phyloP scores from a whole-genome alignment of 1,140 invertebrate species.

The Steinernema feltiae region DNA sequence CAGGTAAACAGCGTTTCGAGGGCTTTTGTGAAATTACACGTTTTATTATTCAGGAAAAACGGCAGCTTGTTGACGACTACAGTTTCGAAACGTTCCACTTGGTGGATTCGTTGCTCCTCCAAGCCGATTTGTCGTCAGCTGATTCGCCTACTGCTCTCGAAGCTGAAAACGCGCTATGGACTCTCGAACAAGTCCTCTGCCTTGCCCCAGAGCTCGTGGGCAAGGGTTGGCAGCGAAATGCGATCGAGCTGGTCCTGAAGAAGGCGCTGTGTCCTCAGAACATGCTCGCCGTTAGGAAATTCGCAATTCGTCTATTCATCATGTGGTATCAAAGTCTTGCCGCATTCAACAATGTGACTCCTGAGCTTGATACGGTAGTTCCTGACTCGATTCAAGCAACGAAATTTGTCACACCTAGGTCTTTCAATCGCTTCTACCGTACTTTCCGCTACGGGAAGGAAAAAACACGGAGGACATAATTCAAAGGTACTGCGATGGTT shows the following conservation, averaged over 20 bases:
- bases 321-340: conserved; percentile 55
- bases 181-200: conserved; percentile 53
- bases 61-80: conserved; percentile 54
- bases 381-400: not conserved
- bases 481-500: conserved; percentile 41
- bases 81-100: conserved; percentile 54
- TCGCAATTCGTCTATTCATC: conserved; percentile 52
- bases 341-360: conserved; percentile 35
- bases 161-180: conserved; percentile 52
- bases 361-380: conserved; percentile 35
- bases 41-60: conserved; percentile 46
- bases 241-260: conserved; percentile 52
- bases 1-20: conserved; percentile 42
- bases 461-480: conserved; percentile 38
- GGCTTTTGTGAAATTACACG: not conserved
- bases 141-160: conserved; percentile 41
- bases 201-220: conserved; percentile 52
- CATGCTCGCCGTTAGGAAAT: conserved; percentile 52
- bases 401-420: conserved; percentile 26
- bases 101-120: conserved; percentile 49
- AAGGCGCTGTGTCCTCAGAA: conserved; percentile 49
- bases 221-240: conserved; percentile 56
- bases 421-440: conserved; percentile 51
- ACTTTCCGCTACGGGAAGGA: conserved; percentile 45
- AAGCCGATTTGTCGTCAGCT: conserved; percentile 30